Base-by-base conservation (phyloP, 1,140 invertebrate species). In the Hycleus cichorii region DNA sequence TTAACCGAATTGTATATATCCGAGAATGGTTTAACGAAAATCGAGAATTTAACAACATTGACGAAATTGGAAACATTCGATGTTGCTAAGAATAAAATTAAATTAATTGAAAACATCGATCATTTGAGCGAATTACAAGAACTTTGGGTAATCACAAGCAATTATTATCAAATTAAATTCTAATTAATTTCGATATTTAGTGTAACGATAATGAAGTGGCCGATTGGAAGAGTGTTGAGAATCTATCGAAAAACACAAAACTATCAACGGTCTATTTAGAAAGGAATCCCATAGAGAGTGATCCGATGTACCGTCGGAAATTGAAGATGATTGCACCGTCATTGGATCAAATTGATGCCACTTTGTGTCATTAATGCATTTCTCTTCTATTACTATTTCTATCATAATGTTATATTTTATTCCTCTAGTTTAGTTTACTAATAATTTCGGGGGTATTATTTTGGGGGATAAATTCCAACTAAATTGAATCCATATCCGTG, bases 341-440 rank as follows among this genome's bases (percentile, higher is more conserved):
- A 69, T 76, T 99, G 18, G 80, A 82, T 49, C 95, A 98, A 75
- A 91, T 99, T 61, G 97, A 99, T 80, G 95, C 96, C 5, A 97
- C 94, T 32, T 74, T 95, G 59, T 94, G 91, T 76, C 82, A 81
- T 80, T 82, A 75, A 76, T 56, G 10, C 39, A 47, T 39, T 3
- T 12, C 40, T 51, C 6, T 4, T 51, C 10, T 48, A 48, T 48
- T 48, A 27, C 11, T 26, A 48, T 18, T 38, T 26, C 12, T 46
- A 46, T 24, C 2, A 10, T 46, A 8, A 24, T 18, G 1, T 18
- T 18, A 18, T 18, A 32, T 32, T 32, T 32, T 32, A 32, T 5
- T 32, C 7, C 7, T 32, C 4, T 32, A 32, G 32, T 32, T 18
- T 32, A 32, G 32, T 32, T 32, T 32, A 32, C 32, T 18, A 18